These are phyloP conservation scores for Neocrepidodera transversa DNA, from an alignment of 2,888 invertebrate genomes.

Conservation along the genomic window DNA sequence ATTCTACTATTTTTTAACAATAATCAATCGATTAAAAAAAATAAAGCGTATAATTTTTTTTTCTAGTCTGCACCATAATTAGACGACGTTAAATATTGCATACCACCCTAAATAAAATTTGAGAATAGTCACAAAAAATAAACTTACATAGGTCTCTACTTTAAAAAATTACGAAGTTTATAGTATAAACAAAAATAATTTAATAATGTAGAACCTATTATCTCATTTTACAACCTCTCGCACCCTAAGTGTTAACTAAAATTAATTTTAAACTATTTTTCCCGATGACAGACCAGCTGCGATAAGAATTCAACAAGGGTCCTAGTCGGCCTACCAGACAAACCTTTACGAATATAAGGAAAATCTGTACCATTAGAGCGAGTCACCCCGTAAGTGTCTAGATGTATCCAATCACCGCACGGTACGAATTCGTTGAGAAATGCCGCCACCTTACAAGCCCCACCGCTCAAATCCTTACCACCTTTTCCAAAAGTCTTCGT, in stretches of 20 bases:
- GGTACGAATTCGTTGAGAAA: conserved; percentile 76
- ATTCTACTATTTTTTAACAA: too few relatives aligned
- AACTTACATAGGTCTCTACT: too few relatives aligned
- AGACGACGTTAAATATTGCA: too few relatives aligned
- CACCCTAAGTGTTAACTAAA: not conserved
- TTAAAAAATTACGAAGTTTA: too few relatives aligned
- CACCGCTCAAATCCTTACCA: conserved; percentile 63
- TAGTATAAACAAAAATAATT: too few relatives aligned
- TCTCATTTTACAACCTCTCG: too few relatives aligned
- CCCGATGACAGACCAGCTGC: conserved; percentile 63
- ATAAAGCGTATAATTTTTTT: too few relatives aligned
- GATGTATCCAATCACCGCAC: conserved; percentile 78
- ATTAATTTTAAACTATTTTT: conserved; percentile 40
- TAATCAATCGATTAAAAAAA: too few relatives aligned
- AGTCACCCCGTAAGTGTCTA: conserved; percentile 82
- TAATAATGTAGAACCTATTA: too few relatives aligned
- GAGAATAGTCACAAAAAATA: too few relatives aligned
- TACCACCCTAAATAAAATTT: too few relatives aligned
- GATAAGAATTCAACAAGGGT: conserved; percentile 76
- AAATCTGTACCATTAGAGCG: conserved; percentile 69
- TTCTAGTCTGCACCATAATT: too few relatives aligned
- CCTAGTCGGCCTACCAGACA: conserved; percentile 81
- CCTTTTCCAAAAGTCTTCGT: conserved; percentile 64
- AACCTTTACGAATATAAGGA: conserved; percentile 69
- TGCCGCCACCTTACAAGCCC: conserved; percentile 79